Evolutionary conservation across 1,140 invertebrate genomes (phyloP).

Genomic region (Babylonia areolata): DNA sequence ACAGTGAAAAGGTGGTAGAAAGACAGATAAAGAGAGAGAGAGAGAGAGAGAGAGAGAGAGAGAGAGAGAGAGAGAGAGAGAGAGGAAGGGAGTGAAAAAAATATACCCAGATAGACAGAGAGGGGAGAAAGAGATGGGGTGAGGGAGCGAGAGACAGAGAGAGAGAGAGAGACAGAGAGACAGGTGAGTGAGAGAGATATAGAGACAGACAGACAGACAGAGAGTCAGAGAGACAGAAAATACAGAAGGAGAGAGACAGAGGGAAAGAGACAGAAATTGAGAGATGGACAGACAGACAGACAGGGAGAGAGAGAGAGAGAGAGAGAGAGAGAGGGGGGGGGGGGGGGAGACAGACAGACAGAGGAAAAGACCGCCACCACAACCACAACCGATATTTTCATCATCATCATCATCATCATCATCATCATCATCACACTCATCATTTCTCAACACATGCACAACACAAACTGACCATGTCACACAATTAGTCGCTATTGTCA

Average conservation of each 20-base stretch:
- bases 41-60: neutral
- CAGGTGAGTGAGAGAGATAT: too few species aligned
- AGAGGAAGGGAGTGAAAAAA: neutral
- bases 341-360: neutral
- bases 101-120: too few species aligned
- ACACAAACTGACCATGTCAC: too few species aligned
- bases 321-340: neutral
- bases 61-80: neutral
- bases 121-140: too few species aligned
- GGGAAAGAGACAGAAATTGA: neutral
- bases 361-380: neutral
- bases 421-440: too few species aligned
- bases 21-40: neutral
- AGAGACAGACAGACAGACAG: neutral
- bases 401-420: too few species aligned
- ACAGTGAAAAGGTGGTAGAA: too few species aligned
- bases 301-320: neutral
- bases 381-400: too few species aligned
- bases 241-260: neutral
- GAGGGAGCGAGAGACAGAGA: too few species aligned
- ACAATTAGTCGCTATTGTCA: too few species aligned
- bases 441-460: too few species aligned
- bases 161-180: too few species aligned
- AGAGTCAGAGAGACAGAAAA: neutral
- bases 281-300: neutral